Base-by-base conservation (phyloP, 2,888 invertebrate genomes). In the Pristionchus mayeri region DNA sequence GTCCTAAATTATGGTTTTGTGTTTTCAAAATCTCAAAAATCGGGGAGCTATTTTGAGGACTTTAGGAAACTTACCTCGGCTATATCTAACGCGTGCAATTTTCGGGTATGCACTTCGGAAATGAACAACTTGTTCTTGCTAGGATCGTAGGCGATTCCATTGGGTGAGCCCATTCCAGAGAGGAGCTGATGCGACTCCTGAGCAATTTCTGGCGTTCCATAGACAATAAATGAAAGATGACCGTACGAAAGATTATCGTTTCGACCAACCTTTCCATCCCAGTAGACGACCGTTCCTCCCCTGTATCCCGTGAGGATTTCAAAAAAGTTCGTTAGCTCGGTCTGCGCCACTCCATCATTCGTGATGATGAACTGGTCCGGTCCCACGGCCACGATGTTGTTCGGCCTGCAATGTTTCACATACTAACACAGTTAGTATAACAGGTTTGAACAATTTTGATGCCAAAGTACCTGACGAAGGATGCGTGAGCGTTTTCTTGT, bases 141-240 rank as follows among this genome's bases (percentile, higher is more conserved):
- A n/a, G 71, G 30, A 37, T 88, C 87, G 21, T 88, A 67, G 18
- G 84, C 86, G 27, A 89, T 87, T 83, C 90, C 90, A 83, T 90
- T 90, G 7, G 89, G 85, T 1, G 81, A 85, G 0, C 82, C 82
- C 52, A 44, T 60, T 30, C 81, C 81, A 60, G 44, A 44, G 0
- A 82, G 30, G 0, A 82, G 24, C 2, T 16, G 16, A 18, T 82
- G 81, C 16, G 44, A 82, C 7, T 82, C 37, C 81, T 82, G 0
- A 44, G n/a, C n/a, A n/a, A n/a, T n/a, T n/a, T n/a, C n/a, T n/a
- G n/a, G n/a, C n/a, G n/a, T n/a, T n/a, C n/a, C n/a, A n/a, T 24
- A 9, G 21, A 50, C 9, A 18, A 76, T 2, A 4, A 6, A 6
- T 21, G 7, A 21, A 34, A 79, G 1, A 4, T 7, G 3, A 7